Evolutionary conservation across 1,140 invertebrate species (phyloP), one percentile per base, ranked within the genome.

Genomic region (Eurytemora carolleeae): DNA sequence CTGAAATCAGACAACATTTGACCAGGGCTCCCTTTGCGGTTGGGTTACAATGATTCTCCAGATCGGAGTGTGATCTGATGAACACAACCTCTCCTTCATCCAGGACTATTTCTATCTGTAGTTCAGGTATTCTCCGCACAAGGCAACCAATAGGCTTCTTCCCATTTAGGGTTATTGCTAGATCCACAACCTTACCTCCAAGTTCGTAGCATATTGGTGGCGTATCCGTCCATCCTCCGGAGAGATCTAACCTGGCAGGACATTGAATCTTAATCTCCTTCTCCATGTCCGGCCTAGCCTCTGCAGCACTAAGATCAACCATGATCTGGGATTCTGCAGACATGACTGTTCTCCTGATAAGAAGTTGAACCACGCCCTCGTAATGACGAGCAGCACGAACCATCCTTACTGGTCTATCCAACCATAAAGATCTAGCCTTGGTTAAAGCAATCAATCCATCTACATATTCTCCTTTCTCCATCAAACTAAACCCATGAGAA

Each of bases 201-300:
- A 74, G 69, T 68, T 78, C 76, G 66, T 77, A 78, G 18, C 75
- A 76, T 31, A 78, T 77, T 1, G 77, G 77, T 16, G 77, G 76
- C 1, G 77, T 78, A 67, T 78, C 77, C 19, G 73, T 74, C 77
- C 77, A 78, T 0, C 76, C 77, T 1, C 77, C 77, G 17, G 73
- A 69, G 3, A 78, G 66, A 68, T 78, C 77, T 44, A 77, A 69
- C 58, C 77, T 69, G 12, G 75, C 76, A 23, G 76, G 76, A 65
- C 75, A 77, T 53, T 71, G 69, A n/a, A 70, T 75, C 53, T 68
- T 68, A 2, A 76, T 68, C 73, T 73, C 76, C 57, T 67, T 69
- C 22, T 68, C 68, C 22, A 72, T 64, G 15, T 59, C 22, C 16
- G 68, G 19, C 19, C 24, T 17, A 1, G 12, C 20, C 18, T 52